These are phyloP conservation scores for Drosophila nigricruria DNA, from an alignment of 2,888 invertebrate genomes.

Conservation along the genomic window DNA sequence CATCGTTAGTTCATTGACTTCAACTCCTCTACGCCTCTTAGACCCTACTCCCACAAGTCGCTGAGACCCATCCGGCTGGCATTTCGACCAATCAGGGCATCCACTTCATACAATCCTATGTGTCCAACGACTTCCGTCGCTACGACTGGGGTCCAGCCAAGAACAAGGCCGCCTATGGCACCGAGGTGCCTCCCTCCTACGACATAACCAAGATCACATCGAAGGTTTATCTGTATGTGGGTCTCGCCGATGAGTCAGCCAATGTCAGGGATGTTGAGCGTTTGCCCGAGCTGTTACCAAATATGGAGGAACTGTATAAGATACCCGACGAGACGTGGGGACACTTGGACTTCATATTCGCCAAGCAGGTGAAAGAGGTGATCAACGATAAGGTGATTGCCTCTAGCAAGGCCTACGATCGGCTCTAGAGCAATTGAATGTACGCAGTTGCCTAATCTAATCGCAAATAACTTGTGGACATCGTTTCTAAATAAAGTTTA, in stretches of 20 bases:
- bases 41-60: constrained; percentile 73
- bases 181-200: constrained; percentile 69
- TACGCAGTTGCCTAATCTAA: constrained; percentile 33
- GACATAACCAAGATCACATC: constrained; percentile 68
- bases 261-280: constrained; percentile 63
- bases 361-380: constrained; percentile 65
- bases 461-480: constrained; percentile 23
- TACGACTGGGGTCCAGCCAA: constrained; percentile 73
- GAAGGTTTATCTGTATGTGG: constrained; percentile 70
- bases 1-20: not conserved
- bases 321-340: constrained; percentile 77
- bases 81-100: constrained; percentile 80
- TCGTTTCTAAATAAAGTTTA: constrained; percentile 19
- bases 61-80: constrained; percentile 81
- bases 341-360: constrained; percentile 82
- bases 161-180: constrained; percentile 62
- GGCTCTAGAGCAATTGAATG: constrained; percentile 18
- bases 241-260: constrained; percentile 70
- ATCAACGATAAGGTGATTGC: constrained; percentile 72
- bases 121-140: constrained; percentile 66
- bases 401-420: constrained; percentile 63
- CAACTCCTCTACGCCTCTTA: constrained; percentile 10
- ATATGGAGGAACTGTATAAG: constrained; percentile 60
- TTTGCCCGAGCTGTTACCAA: constrained; percentile 55
- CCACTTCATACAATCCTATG: constrained; percentile 72